A percentile compares a stretch with the other conserved stretches of the same genome.
phyloP scores from a whole-genome alignment of 2,113 vertebrate genomes.

The Casuarius casuarius region DNA sequence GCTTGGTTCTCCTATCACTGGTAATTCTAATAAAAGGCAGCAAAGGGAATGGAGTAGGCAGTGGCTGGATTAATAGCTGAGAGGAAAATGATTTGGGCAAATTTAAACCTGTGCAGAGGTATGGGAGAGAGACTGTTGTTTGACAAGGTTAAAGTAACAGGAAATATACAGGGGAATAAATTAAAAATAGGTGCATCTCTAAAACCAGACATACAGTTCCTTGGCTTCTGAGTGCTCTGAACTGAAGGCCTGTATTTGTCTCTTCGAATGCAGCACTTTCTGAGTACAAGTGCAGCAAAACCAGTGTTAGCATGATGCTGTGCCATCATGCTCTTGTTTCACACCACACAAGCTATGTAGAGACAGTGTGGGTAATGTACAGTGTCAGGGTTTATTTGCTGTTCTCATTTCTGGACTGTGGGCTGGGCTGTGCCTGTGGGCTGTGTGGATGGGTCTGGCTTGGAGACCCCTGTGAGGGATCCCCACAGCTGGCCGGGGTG shows the following conservation, averaged over 20 bases:
- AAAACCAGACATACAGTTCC: neutral
- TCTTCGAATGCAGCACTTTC: neutral
- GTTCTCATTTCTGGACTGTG: neutral
- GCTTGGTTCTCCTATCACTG: neutral
- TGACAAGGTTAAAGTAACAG: neutral
- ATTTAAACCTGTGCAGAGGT: neutral
- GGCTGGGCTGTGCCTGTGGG: neutral
- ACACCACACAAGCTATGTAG: neutral
- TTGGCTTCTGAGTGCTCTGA: neutral
- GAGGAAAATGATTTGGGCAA: neutral
- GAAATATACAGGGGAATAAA: neutral
- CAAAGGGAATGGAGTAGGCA: neutral
- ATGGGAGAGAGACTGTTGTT: neutral
- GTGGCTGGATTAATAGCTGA: neutral
- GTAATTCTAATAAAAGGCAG: neutral
- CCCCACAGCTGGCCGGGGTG: neutral
- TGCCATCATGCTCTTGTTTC: fast-evolving
- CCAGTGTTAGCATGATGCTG: neutral
- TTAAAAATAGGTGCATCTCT: neutral
- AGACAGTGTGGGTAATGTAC: neutral
- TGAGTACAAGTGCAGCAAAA: neutral
- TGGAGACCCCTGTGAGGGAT: neutral
- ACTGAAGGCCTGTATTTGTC: neutral
- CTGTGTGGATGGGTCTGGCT: neutral
- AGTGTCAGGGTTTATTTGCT: neutral